Base-by-base conservation (phyloP, 2,888 invertebrate genomes). In the Carterocephalus palaemon region DNA sequence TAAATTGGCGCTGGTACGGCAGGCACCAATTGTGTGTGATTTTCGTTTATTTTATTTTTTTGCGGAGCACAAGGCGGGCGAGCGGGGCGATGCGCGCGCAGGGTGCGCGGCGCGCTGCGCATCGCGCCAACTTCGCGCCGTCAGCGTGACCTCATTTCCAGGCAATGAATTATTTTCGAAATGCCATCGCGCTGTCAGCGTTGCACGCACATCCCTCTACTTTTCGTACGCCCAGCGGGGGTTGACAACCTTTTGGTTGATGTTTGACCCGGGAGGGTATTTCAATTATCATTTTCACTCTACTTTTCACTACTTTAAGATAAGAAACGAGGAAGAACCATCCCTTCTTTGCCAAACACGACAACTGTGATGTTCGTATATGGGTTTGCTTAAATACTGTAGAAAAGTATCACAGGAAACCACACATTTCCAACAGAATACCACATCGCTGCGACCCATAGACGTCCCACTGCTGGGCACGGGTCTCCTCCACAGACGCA, bases 111-210 rank as follows among this genome's bases (percentile, higher is more conserved):
- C 43, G 48, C 55, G 47, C 49, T 29, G 46, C 51, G 48, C 49
- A 47, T 33, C 33, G 20, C 38, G 22, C 26, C 52, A 55, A 63
- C 75, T 77, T 77, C 77, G 58, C 47, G 24, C 22, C 46, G 42
- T 48, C 52, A 37, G 47, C 49, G 47, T 83, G 83, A 82, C 83
- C 83, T 75, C 72, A 65, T 73, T 84, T 72, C 67, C 51, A 54
- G 54, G 70, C 67, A 63, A 70, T 75, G 75, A 76, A 82, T 81
- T 80, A 83, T 83, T 81, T 82, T 80, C 69, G 79, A 80, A 77
- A 77, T 75, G 76, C 72, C 77, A 77, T 70, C 72, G 79, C 67
- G 70, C 70, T 66, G 31, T 13, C 38, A 28, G 26, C n/a, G 19
- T 6, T 29, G 61, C 51, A 49, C 67, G 70, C 69, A n/a, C n/a